A percentile compares a stretch with the other conserved stretches of the same genome.
Evolutionary conservation across 92 coral and sea anemone species (phyloP).

Genomic region (Epizoanthus scotinus): DNA sequence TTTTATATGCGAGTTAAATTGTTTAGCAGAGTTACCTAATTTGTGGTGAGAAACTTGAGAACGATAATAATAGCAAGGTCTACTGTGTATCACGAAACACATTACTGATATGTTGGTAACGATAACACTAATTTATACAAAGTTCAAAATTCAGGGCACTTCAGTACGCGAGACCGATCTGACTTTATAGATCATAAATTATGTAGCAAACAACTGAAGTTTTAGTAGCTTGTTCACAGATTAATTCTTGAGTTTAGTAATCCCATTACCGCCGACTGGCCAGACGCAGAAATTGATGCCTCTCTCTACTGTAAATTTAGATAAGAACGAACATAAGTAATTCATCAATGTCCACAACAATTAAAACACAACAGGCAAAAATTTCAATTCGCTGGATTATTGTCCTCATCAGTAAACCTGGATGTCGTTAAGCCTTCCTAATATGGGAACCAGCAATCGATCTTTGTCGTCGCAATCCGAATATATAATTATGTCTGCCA

Average conservation of each 20-base stretch:
- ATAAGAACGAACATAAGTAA: slow-evolving; percentile 25
- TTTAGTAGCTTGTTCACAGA: slow-evolving; percentile 10
- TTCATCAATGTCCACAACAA: slow-evolving; percentile 28
- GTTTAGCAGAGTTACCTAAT: neutral
- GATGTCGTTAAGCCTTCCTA: neutral
- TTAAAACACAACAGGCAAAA: slow-evolving; percentile 7
- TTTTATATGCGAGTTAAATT: neutral
- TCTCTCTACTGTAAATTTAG: neutral
- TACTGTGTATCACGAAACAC: neutral
- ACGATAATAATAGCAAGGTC: neutral
- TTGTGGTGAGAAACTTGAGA: slow-evolving; percentile 6
- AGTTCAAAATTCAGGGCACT: neutral
- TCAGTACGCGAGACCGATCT: neutral
- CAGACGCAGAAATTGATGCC: neutral
- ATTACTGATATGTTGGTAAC: no score
- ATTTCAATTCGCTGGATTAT: slow-evolving; percentile 9
- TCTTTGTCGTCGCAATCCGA: slow-evolving; percentile 11
- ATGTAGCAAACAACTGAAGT: neutral
- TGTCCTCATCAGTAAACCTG: slow-evolving; percentile 6
- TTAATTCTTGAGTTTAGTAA: neutral
- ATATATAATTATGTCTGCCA: neutral
- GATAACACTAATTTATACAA: no score
- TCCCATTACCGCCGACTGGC: slow-evolving; percentile 4
- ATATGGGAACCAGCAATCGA: slow-evolving; percentile 7
- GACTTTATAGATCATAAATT: neutral